Evolutionary conservation across 2,113 vertebrate species (phyloP).

Genomic region (Macquaria ambigua): DNA sequence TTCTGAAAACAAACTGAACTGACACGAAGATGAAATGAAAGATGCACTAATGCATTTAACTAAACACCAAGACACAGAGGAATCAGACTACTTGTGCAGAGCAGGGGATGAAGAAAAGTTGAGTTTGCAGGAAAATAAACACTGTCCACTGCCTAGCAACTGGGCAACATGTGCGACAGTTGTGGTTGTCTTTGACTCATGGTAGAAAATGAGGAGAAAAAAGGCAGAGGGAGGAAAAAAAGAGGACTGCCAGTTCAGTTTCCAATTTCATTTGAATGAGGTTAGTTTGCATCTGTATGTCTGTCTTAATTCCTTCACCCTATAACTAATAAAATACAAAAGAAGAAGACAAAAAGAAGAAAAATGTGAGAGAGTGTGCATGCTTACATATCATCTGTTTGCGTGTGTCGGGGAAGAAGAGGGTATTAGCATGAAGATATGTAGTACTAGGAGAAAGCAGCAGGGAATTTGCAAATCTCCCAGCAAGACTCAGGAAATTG

Average conservation of each 20-base stretch:
- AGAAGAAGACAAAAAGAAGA: not conserved
- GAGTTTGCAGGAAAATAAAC: conserved; percentile 55
- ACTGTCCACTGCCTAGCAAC: conserved; percentile 64
- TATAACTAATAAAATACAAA: not conserved
- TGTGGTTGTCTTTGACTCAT: conserved; percentile 64
- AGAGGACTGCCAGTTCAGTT: conserved; percentile 1
- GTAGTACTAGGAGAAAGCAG: conserved; percentile 38
- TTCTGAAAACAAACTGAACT: conserved; percentile 4
- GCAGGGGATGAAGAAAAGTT: conserved; percentile 38
- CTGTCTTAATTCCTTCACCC: not conserved
- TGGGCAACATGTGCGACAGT: conserved; percentile 25
- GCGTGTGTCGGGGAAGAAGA: not conserved
- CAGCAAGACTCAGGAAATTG: conserved; percentile 52
- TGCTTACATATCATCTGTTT: conserved; percentile 17
- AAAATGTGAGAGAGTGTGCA: not conserved
- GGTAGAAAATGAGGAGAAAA: conserved; percentile 16
- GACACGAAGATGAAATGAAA: not conserved
- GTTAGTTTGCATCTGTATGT: conserved; percentile 1
- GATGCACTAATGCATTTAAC: not conserved
- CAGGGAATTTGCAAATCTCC: conserved; percentile 41
- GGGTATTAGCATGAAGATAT: conserved; percentile 32
- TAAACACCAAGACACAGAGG: conserved; percentile 6
- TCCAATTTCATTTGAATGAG: conserved; percentile 21
- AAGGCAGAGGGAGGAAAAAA: not conserved
- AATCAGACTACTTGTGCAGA: conserved; percentile 3